Base-by-base conservation (phyloP, 2,113 vertebrate species). In the Ochotona curzoniae region DNA sequence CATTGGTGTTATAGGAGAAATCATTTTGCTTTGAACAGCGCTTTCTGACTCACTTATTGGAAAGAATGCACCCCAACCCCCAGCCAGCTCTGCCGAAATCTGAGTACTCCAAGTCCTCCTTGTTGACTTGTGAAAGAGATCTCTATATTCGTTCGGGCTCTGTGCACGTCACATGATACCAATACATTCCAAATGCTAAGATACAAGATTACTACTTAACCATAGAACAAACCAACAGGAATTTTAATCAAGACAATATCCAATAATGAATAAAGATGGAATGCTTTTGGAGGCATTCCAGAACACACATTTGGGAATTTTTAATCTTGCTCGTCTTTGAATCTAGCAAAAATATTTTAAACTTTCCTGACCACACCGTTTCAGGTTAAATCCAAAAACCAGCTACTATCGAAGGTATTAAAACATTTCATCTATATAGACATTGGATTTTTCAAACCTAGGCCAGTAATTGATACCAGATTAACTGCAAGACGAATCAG, bases 201-300 rank as follows among this genome's bases (percentile, higher is more conserved):
- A 98, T 98, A 98, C 97, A 97, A 97, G 97, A 98, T 98, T 98
- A 97, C 94, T 97, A 97, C 94, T 98, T 98, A 98, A 98, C 98
- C 98, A 97, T 96, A 97, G 98, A 97, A 97, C 97, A 98, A 98
- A 98, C 98, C 98, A 98, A 98, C 97, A 98, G 98, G 98, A 99
- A 98, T 98, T 99, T 99, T 98, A 98, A 98, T 99, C 98, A 97
- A 98, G 98, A 98, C 98, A 98, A 98, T 98, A 98, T 98, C 97
- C 98, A 98, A 98, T 98, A 98, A 99, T 98, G 98, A 97, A 97
- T 97, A 97, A 96, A 97, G 97, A 98, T 98, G 98, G 98, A 98
- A 98, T 97, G 96, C 89, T 96, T 98, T 97, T 98, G 98, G 98
- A 98, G 82, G 66, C 0, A 1, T 95, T 98, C 98, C 98, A 98